A percentile compares a stretch with the other conserved stretches of the same genome.
Conservation (phyloP, 2,113 vertebrate genomes). For the Upupa epops region DNA sequence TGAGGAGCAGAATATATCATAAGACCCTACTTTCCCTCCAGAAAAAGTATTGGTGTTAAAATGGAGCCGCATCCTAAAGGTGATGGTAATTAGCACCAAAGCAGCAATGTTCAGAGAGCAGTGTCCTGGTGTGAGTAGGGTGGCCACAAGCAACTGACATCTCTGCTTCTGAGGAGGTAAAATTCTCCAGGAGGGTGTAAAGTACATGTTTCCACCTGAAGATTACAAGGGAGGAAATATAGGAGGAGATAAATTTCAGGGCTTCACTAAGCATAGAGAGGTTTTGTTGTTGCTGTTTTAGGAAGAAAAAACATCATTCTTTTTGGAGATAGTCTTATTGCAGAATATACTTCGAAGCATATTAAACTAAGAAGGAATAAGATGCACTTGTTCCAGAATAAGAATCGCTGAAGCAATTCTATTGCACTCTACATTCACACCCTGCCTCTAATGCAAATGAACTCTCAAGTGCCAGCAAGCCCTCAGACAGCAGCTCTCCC, state of each 20-base stretch:
- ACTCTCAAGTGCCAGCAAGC: slow-evolving; percentile 13
- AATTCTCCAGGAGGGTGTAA: background rate
- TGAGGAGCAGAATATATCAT: background rate
- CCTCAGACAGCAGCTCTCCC: slow-evolving; percentile 11
- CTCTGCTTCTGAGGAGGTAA: background rate
- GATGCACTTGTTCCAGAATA: background rate
- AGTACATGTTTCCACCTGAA: background rate
- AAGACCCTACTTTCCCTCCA: background rate
- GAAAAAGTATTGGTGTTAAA: background rate
- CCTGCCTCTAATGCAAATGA: slow-evolving; percentile 51
- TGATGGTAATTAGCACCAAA: background rate
- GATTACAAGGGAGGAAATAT: background rate
- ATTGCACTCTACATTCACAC: background rate
- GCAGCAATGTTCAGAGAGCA: background rate
- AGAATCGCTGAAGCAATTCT: slow-evolving; percentile 7
- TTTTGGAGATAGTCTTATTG: slow-evolving; percentile 1
- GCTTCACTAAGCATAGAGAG: background rate
- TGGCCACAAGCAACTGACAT: background rate
- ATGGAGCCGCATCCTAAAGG: background rate
- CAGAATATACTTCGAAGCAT: slow-evolving; percentile 8
- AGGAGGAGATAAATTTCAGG: background rate
- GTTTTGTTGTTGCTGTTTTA: background rate
- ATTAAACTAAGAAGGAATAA: slow-evolving; percentile 31
- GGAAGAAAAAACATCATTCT: background rate
- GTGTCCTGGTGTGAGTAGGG: background rate